Evolutionary conservation across 2,113 vertebrate genomes (phyloP).

Genomic region (Mesembrinibis cayennensis): DNA sequence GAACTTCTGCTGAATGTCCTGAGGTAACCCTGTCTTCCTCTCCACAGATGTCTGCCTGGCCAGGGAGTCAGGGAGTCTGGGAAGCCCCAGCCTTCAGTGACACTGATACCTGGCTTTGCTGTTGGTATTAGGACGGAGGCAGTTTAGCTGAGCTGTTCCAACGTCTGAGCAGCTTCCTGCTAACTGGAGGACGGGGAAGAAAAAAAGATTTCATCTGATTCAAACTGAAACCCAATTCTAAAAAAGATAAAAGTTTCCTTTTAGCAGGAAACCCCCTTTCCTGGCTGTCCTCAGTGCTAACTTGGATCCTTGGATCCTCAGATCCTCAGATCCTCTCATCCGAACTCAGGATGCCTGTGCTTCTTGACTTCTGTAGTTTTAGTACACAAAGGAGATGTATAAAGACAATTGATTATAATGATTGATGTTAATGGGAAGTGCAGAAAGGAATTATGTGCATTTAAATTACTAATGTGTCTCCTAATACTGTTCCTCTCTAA

Average conservation of each 20-base stretch:
- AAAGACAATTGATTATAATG: not conserved
- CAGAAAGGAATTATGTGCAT: not conserved
- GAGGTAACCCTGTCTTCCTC: not conserved
- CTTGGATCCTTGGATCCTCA: not conserved
- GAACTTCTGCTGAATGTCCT: not conserved
- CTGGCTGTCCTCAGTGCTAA: not conserved
- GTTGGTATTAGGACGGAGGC: not conserved
- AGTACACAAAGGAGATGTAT: not conserved
- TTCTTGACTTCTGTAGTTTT: not conserved
- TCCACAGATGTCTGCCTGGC: not conserved
- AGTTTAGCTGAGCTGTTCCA: not conserved
- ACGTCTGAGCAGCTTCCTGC: not conserved
- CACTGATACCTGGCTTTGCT: not conserved
- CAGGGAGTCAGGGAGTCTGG: not conserved
- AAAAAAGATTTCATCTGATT: not conserved
- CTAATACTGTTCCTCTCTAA: not conserved
- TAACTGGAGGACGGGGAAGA: not conserved
- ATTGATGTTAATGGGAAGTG: not conserved
- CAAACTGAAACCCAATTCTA: not conserved
- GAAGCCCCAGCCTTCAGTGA: not conserved
- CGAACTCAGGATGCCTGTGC: not conserved
- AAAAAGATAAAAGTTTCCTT: not conserved
- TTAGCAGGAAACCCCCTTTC: constrained; percentile 10
- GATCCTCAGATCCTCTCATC: not conserved
- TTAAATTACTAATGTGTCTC: not conserved